Conservation (phyloP, 2,888 invertebrate genomes). For the Caenorhabditis zanzibari region DNA sequence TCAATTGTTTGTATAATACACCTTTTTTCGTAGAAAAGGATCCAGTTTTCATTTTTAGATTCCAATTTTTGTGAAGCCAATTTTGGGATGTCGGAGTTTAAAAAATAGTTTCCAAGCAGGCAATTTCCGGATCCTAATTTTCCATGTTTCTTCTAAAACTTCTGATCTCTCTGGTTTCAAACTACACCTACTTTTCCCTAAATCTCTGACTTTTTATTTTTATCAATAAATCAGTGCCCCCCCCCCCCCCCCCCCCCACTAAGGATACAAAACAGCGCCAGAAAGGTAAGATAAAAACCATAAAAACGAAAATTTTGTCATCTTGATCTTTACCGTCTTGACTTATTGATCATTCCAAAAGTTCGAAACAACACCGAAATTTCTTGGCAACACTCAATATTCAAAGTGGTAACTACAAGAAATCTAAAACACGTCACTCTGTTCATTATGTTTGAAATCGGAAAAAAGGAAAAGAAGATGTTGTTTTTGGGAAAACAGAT, state of each 20-base stretch:
- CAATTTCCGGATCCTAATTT: no score
- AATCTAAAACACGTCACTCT: constrained; percentile 15
- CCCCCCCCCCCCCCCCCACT: no score
- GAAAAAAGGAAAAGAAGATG: background rate
- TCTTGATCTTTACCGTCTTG: constrained; percentile 16
- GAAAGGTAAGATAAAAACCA: background rate
- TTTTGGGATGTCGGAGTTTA: no score
- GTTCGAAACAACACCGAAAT: constrained; percentile 19
- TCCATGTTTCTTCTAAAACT: background rate
- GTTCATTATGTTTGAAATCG: constrained; percentile 1
- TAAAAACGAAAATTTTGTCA: background rate
- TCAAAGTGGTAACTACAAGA: background rate
- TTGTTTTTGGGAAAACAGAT: constrained; percentile 10
- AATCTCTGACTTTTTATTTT: background rate
- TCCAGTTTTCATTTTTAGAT: no score
- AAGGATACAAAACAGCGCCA: background rate
- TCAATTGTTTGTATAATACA: no score
- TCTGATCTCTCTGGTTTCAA: background rate
- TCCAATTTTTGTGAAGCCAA: no score
- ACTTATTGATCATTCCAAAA: constrained; percentile 26
- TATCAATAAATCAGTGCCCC: background rate
- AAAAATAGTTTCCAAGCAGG: no score
- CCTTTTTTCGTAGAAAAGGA: no score
- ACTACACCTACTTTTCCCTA: background rate
- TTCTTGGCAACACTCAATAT: background rate